Conservation (phyloP, 1,140 invertebrate genomes). For the Formica exsecta region DNA sequence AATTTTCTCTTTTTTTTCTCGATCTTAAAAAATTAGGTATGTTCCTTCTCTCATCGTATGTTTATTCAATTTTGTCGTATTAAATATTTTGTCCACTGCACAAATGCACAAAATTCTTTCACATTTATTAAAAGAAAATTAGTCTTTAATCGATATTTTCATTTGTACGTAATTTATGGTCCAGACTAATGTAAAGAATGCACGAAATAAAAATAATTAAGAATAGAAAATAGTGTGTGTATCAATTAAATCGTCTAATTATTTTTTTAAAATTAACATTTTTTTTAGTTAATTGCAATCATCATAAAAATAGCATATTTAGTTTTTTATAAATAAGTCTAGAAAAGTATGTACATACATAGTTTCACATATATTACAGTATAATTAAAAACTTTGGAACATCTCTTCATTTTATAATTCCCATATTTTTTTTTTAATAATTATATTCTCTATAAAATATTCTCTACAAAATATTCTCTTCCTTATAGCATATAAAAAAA, state of each 20-base stretch:
- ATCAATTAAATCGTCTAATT: background rate
- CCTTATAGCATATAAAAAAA: no score
- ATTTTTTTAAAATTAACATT: background rate
- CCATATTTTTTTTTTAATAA: background rate
- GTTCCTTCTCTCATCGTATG: no score
- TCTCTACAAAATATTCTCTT: slow-evolving; percentile 16
- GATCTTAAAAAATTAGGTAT: background rate
- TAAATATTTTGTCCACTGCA: background rate
- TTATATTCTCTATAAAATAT: background rate
- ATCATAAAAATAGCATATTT: background rate
- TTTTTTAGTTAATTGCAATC: slow-evolving; percentile 1
- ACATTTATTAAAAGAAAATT: slow-evolving; percentile 2
- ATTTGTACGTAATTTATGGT: no score
- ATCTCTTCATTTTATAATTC: background rate
- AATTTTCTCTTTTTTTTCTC: background rate
- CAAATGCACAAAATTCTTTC: background rate
- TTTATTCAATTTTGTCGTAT: slow-evolving; percentile 15
- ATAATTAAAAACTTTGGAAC: background rate
- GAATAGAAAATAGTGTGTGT: background rate
- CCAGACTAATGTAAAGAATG: background rate
- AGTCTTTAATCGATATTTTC: background rate
- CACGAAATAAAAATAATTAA: background rate
- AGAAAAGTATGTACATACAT: background rate
- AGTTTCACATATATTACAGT: background rate
- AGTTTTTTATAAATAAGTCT: background rate